These are phyloP conservation scores for Apotomis betuletana DNA, from an alignment of 2,888 invertebrate genomes.

Conservation along the genomic window DNA sequence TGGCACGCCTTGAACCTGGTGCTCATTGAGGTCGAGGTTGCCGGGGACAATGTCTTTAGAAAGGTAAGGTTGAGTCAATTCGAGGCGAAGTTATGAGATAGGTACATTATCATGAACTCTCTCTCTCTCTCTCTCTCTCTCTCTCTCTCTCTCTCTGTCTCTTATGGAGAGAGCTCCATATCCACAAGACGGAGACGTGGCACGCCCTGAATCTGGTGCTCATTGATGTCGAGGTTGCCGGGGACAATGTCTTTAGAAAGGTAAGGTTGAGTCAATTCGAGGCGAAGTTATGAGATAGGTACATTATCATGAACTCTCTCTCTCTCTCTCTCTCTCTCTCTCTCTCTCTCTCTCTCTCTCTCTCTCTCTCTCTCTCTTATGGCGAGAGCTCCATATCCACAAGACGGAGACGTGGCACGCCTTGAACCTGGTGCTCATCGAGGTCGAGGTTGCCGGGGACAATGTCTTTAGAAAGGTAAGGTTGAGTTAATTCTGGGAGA, in stretches of 20 bases:
- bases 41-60: slow-evolving; percentile 55
- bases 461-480: slow-evolving; percentile 60
- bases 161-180: background rate
- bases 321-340: too few species aligned
- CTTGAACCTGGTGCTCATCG: slow-evolving; percentile 59
- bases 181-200: slow-evolving; percentile 54
- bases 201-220: slow-evolving; percentile 63
- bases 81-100: too few species aligned
- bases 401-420: slow-evolving; percentile 55
- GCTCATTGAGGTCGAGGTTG: slow-evolving; percentile 56
- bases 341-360: too few species aligned
- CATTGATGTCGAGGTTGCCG: slow-evolving; percentile 54
- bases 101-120: too few species aligned
- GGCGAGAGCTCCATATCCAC: slow-evolving; percentile 47
- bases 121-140: too few species aligned
- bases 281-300: too few species aligned
- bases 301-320: too few species aligned
- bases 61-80: slow-evolving; percentile 48
- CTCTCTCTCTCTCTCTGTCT: too few species aligned
- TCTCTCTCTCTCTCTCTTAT: too few species aligned
- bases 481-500: too few species aligned
- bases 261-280: slow-evolving; percentile 44
- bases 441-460: slow-evolving; percentile 53
- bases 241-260: slow-evolving; percentile 58
- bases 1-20: slow-evolving; percentile 61